Evolutionary conservation across 2,888 invertebrate species (phyloP), one percentile per base, ranked within the genome.

Genomic region (Ecliptopera silaceata): DNA sequence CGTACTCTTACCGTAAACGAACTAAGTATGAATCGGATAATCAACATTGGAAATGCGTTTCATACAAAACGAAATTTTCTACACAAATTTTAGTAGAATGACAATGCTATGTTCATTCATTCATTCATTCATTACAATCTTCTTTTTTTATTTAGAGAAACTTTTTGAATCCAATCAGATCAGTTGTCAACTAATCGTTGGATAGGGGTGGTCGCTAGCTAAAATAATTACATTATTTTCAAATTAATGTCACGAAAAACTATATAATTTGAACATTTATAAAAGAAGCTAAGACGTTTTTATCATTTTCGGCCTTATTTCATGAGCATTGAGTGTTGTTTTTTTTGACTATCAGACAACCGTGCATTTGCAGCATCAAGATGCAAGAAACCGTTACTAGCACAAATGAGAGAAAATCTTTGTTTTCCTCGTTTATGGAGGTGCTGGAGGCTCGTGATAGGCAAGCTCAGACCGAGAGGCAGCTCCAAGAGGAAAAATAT

Each of bases 341-440:
- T 29, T n/a, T 3, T 15, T 46, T 32, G 12, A 6, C 52, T 54
- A 36, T 54, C 42, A 60, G 29, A 22, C 59, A 42, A 50, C 41
- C 20, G 22, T 43, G 58, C 68, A 71, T 72, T 71, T 36, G 68
- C 66, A 61, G 66, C 61, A 72, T 62, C 65, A 84, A 74, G 78
- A 90, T 90, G 90, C 86, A 89, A 84, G 90, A 89, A 86, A 88
- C 90, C 88, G 89, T 90, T 89, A 88, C 82, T 69, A 89, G 81
- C 71, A 72, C 82, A 65, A 84, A 74, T 70, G 87, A 89, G 73
- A 78, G 78, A 69, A 88, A 87, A 84, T 86, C 90, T 47, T 68
- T 91, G 62, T 85, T 90, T 79, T 86, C 88, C 34, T 85, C 89
- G 15, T 82, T 87, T 60, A 71, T 91, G 69, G 88, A 90, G 55